Evolutionary conservation across 2,113 vertebrate genomes (phyloP).

Genomic region (Ochotona curzoniae): DNA sequence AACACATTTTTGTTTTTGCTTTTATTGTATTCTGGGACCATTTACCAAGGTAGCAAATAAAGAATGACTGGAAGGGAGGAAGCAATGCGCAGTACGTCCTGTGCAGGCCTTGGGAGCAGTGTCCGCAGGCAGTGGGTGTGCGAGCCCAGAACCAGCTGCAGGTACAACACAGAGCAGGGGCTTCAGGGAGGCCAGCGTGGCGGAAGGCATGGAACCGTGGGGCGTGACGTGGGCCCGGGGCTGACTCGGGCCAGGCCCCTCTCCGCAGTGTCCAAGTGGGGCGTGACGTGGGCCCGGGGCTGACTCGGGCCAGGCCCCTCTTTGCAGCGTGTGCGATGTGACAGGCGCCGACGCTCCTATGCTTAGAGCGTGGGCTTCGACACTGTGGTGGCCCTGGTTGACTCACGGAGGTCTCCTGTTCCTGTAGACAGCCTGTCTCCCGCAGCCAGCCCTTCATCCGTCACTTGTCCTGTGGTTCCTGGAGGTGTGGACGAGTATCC

Average conservation of each 20-base stretch:
- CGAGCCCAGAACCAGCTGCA: not conserved
- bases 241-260: fast-evolving
- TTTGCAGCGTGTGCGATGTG: too few relatives aligned
- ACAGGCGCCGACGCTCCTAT: fast-evolving
- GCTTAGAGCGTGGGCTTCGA: fast-evolving
- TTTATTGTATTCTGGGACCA: not conserved
- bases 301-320: fast-evolving
- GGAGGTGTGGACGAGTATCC: slow-evolving; percentile 85
- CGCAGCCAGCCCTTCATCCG: slow-evolving; percentile 94
- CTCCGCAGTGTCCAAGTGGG: too few relatives aligned
- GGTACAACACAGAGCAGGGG: fast-evolving
- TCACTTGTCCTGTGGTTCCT: slow-evolving; percentile 82
- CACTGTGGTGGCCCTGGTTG: fast-evolving
- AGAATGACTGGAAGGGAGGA: not conserved
- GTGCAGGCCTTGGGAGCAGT: not conserved
- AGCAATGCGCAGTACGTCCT: too few relatives aligned
- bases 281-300: not conserved
- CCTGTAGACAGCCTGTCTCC: slow-evolving; percentile 93
- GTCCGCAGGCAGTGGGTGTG: too few relatives aligned
- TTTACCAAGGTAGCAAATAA: not conserved
- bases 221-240: not conserved
- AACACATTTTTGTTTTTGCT: not conserved
- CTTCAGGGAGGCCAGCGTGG: fast-evolving
- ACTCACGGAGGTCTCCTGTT: slow-evolving; percentile 62
- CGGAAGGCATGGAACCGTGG: fast-evolving